These are phyloP conservation scores for Sebastes fasciatus DNA, from an alignment of 2,113 vertebrate genomes.

Conservation along the genomic window DNA sequence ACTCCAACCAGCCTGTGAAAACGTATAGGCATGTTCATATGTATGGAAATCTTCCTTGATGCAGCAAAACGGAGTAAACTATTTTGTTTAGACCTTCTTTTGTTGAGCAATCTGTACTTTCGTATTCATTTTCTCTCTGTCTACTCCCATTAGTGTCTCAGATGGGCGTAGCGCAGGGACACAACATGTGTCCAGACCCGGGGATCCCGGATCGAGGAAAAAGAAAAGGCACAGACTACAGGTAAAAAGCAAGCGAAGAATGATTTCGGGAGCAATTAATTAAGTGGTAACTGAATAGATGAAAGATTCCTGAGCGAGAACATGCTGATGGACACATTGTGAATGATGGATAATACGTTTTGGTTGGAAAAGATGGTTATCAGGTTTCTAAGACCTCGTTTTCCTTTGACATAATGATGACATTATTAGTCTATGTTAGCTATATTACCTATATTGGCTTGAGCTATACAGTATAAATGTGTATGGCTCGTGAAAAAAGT, in stretches of 20 bases:
- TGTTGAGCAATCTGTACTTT: background rate
- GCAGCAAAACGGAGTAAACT: background rate
- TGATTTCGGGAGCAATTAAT: background rate
- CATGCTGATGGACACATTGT: background rate
- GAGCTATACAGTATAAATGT: background rate
- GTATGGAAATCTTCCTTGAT: background rate
- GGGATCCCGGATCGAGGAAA: slow-evolving; percentile 97
- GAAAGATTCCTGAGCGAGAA: background rate
- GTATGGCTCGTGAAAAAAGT: background rate
- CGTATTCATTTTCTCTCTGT: background rate
- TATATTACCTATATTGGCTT: background rate
- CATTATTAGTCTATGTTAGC: background rate
- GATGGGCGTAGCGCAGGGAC: slow-evolving; percentile 98
- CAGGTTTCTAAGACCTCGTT: background rate
- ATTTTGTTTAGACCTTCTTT: background rate
- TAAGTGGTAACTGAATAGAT: background rate
- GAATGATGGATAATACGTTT: background rate
- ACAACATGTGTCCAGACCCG: slow-evolving; percentile 99
- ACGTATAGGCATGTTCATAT: background rate
- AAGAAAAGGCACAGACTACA: slow-evolving; percentile 98
- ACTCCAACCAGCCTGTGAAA: background rate
- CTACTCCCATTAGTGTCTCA: slow-evolving; percentile 89
- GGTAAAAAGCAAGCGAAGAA: slow-evolving; percentile 83
- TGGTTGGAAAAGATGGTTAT: background rate
- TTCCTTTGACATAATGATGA: background rate